Evolutionary conservation across 2,888 invertebrate genomes (phyloP), one percentile per base, ranked within the genome.

Genomic region (Leptopilina syphax): DNA sequence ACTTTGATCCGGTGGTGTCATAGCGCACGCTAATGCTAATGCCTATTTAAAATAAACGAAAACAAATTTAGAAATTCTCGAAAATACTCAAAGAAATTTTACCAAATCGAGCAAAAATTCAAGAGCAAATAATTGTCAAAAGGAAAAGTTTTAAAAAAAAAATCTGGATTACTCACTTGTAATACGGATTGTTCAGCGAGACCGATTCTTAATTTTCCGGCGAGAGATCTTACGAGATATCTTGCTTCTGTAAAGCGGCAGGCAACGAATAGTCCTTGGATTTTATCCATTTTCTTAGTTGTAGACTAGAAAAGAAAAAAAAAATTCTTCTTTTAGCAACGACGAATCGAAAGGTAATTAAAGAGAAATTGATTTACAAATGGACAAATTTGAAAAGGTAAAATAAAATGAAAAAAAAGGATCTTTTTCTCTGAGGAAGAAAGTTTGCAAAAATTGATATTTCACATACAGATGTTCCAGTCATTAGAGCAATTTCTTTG

Each of bases 121-220:
- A 50, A 73, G 12, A 73, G 6, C 12, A 73, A 57, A 67, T 18
- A 18, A 18, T 18, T 18, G 18, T 18, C 18, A 18, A 18, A 18
- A 18, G 18, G 18, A 18, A 60, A 12, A 27, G 57, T 65, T 68
- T 8, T 41, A 34, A n/a, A 27, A 68, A 68, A 76, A 41, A 41
- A 41, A 1, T 41, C 41, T 41, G 6, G 44, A 7, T 34, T 9
- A 80, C 83, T 81, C 87, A 93, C 93, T 89, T 93, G 93, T 70
- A 99, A 93, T 57, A 99, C 95, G 0, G 98, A 98, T 92, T 99
- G 98, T 90, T 99, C 99, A 0, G 99, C 99, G 80, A 99, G 93
- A 0, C 99, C 99, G 86, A 99, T 98, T 70, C 99, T 94, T 79
- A 99, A 93, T 92, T 99, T 99, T 47, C 99, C 99, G 81, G 97